Conservation (phyloP, 2,797 vertebrate genomes). For the Emydoidea blandingii region DNA sequence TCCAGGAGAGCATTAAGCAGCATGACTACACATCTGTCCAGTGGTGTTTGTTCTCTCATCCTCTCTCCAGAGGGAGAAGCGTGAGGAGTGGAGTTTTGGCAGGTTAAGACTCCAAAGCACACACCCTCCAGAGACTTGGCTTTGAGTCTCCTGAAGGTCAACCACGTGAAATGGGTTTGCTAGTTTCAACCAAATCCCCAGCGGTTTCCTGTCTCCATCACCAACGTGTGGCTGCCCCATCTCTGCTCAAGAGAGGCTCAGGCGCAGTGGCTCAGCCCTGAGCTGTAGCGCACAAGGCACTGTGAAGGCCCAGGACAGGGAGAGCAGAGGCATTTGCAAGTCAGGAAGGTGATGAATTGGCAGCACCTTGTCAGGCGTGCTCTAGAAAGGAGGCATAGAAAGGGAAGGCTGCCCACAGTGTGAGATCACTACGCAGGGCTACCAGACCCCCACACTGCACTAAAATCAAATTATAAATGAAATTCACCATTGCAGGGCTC, state of each 20-base stretch:
- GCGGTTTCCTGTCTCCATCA: background rate
- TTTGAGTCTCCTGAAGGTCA: background rate
- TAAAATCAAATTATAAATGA: background rate
- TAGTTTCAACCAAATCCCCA: background rate
- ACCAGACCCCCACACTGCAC: background rate
- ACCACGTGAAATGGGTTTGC: background rate
- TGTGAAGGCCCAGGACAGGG: background rate
- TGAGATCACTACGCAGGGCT: slow-evolving; percentile 50
- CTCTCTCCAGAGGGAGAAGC: background rate
- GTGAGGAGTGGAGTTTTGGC: background rate
- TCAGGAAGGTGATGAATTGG: background rate
- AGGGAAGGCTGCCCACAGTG: background rate
- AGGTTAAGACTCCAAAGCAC: background rate
- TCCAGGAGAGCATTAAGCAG: background rate
- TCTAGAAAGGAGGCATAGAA: slow-evolving; percentile 43
- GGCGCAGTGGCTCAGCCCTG: background rate
- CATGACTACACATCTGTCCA: background rate
- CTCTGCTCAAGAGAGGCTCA: background rate
- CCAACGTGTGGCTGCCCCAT: background rate
- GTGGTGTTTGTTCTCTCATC: background rate
- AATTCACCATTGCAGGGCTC: background rate
- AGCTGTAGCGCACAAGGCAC: background rate
- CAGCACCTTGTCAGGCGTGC: background rate
- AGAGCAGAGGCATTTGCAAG: slow-evolving; percentile 6
- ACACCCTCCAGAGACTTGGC: background rate